These are phyloP conservation scores for Rhipidura dahli DNA, from an alignment of 2,113 vertebrate species.

Conservation along the genomic window DNA sequence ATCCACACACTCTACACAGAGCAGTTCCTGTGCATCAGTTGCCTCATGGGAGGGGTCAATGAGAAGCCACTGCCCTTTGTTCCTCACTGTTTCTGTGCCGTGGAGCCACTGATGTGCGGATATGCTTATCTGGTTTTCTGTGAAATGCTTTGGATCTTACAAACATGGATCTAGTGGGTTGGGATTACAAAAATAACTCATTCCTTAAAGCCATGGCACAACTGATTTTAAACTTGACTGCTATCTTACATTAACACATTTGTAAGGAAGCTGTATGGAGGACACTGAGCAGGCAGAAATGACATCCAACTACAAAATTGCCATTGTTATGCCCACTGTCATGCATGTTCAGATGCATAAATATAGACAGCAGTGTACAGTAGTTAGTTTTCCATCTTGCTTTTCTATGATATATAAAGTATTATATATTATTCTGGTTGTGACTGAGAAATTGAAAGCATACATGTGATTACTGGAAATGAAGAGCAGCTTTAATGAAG, in stretches of 20 bases:
- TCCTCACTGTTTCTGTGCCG: rapidly evolving
- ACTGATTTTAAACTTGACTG: neutral
- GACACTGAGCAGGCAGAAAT: neutral
- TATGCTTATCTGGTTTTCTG: neutral
- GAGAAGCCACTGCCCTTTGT: neutral
- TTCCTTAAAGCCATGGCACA: neutral
- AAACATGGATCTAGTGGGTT: neutral
- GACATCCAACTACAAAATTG: neutral
- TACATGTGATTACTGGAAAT: neutral
- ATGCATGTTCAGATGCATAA: neutral
- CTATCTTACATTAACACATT: neutral
- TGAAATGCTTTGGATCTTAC: neutral
- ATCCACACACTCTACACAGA: too few relatives aligned
- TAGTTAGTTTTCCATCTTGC: neutral
- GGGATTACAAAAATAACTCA: neutral
- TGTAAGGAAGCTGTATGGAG: neutral
- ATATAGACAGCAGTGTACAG: neutral
- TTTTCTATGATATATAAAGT: neutral
- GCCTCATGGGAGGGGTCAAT: rapidly evolving
- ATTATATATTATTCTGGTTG: neutral
- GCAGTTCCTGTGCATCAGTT: neutral
- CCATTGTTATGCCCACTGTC: neutral
- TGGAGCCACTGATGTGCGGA: neutral
- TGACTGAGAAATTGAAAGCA: neutral
- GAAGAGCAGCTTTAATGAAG: neutral